Percentiles rank a stretch among this genome's conserved stretches.
Conservation (phyloP, 2,113 vertebrate genomes). For the Amia ocellicauda region DNA sequence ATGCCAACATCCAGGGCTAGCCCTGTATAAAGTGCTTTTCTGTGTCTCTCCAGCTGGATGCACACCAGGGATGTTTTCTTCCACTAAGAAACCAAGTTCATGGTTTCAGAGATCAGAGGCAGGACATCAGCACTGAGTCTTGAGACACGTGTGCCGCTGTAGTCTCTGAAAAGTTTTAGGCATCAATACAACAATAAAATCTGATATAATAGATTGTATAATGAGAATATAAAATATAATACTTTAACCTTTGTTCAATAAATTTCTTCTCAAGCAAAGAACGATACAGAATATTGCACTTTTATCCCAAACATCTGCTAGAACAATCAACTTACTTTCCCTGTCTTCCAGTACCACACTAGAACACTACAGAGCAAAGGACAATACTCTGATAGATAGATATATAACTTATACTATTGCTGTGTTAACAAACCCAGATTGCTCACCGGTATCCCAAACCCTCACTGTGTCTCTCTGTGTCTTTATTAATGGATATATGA, state of each 20-base stretch:
- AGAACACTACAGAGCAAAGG: conserved; percentile 61
- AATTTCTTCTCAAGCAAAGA: no score
- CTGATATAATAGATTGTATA: no score
- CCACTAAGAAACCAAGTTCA: conserved; percentile 37
- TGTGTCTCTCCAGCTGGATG: conserved; percentile 44
- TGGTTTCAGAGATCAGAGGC: conserved; percentile 35
- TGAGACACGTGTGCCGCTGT: no score
- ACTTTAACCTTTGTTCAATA: conserved; percentile 15
- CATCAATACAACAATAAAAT: no score
- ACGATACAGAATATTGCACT: conserved; percentile 63
- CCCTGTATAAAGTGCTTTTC: conserved; percentile 57
- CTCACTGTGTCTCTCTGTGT: conserved; percentile 45
- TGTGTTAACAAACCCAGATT: conserved; percentile 55
- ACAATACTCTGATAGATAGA: conserved; percentile 47
- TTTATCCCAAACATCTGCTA: conserved; percentile 39
- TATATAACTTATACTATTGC: conserved; percentile 52
- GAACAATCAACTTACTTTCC: conserved; percentile 57
- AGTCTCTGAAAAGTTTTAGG: no score
- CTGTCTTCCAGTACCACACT: conserved; percentile 41
- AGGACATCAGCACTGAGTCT: conserved; percentile 29
- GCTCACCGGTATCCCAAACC: conserved; percentile 27
- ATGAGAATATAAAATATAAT: conserved; percentile 2
- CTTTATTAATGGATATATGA: conserved; percentile 50
- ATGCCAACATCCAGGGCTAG: conserved; percentile 6
- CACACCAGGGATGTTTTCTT: conserved; percentile 41